Base-by-base conservation (phyloP, 2,888 invertebrate genomes). In the Dinocampus coccinellae region DNA sequence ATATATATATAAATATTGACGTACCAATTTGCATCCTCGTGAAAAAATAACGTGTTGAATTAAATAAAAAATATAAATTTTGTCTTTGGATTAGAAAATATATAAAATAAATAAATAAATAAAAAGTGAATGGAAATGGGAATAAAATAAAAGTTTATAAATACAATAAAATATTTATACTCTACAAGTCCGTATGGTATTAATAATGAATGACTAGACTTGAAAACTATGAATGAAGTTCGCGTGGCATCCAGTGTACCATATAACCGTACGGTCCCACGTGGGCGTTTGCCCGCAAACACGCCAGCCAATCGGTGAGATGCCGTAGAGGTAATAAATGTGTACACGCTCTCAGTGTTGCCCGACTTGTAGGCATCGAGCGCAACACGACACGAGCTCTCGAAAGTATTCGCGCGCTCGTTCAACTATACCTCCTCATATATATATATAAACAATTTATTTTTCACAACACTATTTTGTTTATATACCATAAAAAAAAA, bases 141-240 rank as follows among this genome's bases (percentile, higher is more conserved):
- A 36, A 36, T 10, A 16, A 47, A 16, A 16, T 7, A n/a, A n/a
- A 47, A 16, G 20, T 7, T 9, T n/a, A 29, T 34, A 69, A 33
- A 33, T 57, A 58, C 69, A 71, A 36, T 16, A 24, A 29, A 29
- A 29, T 7, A 29, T 7, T 29, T 7, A n/a, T n/a, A n/a, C 36
- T 63, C 64, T 69, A 36, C 69, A 57, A 39, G 62, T 75, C 77
- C 78, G 80, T 81, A 80, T 78, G 80, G 76, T 80, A 78, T 81
- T 82, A 84, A n/a, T n/a, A n/a, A 83, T 83, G 83, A 84, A 84
- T 82, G 84, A 84, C 82, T 63, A 84, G 80, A 80, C 79, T 81
- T 78, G 81, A 79, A 79, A 82, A 83, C 83, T 85, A 85, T 85
- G 85, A 85, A 85, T 85, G 85, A 85, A 85, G 80, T 79, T 80